phyloP scores from a whole-genome alignment of 92 coral and sea anemone species.

The Palythoa grandiflora region DNA sequence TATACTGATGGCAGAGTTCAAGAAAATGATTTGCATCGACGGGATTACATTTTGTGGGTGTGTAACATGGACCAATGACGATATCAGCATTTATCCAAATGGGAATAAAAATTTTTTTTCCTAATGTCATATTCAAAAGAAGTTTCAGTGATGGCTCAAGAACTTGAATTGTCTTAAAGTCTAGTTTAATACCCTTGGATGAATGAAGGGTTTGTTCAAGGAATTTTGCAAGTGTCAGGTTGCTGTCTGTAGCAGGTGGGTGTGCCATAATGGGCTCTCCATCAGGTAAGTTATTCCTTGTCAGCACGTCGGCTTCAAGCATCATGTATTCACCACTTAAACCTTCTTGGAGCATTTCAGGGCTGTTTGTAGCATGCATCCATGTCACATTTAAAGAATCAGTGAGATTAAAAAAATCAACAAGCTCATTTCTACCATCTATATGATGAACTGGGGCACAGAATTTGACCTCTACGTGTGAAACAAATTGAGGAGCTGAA shows the following conservation, averaged over 20 bases:
- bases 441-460: conserved; percentile 1
- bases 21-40: conserved; percentile 76
- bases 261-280: conserved; percentile 92
- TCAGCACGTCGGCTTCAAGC: conserved; percentile 91
- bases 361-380: conserved; percentile 92
- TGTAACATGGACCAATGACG: conserved; percentile 76
- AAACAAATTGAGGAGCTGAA: background rate
- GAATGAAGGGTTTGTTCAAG: conserved; percentile 66
- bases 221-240: conserved; percentile 79
- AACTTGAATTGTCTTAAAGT: conserved; percentile 75
- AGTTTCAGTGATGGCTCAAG: conserved; percentile 80
- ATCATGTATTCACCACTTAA: conserved; percentile 73
- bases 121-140: conserved; percentile 52
- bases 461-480: background rate
- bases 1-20: conserved; percentile 64
- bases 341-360: conserved; percentile 62
- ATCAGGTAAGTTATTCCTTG: conserved; percentile 54
- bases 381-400: conserved; percentile 84
- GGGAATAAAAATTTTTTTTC: conserved; percentile 52
- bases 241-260: conserved; percentile 87
- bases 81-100: conserved; percentile 93
- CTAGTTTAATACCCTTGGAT: conserved; percentile 86
- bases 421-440: conserved; percentile 37
- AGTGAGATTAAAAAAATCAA: conserved; percentile 54
- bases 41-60: conserved; percentile 51